Base-by-base conservation (phyloP, 2,888 invertebrate species). In the Drosophila seclusa region DNA sequence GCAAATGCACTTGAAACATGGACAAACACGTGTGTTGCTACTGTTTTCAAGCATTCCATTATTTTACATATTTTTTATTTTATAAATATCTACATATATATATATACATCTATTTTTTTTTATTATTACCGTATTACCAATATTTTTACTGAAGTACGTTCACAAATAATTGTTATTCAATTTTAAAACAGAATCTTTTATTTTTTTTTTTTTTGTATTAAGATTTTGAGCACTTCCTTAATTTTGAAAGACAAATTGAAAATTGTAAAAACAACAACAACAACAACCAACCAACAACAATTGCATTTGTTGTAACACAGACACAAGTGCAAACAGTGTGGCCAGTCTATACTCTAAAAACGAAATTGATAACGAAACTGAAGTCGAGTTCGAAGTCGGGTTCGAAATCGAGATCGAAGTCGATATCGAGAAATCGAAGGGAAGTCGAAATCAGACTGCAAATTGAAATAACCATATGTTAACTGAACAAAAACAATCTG, bases 131-230 rank as follows among this genome's bases (percentile, higher is more conserved):
- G 10, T 40, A 68, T 36, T 53, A 53, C 16, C 34, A 32, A 45
- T 48, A 32, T 36, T 31, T 45, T 69, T 58, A 70, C 31, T 57
- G 21, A 58, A 40, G 53, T 57, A 53, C 66, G 78, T 70, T 82
- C 76, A 83, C 83, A 80, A 83, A 80, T 80, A 83, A 83, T 60
- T 67, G 76, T 82, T 82, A 71, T 75, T 88, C 86, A 71, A 78
- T 79, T 80, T 70, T 74, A 67, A 78, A 62, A 67, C 54, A 29
- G 24, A 69, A 60, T 71, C 68, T 64, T 50, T 67, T 49, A 21
- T 73, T 54, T 57, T 59, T 59, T 59, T 60, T 69, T 45, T 76
- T 48, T 50, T 61, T 24, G 16, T 50, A 59, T 60, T 64, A 32
- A 64, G 18, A 54, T 34, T 34, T 67, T 68, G 49, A 59, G 65